These are phyloP conservation scores for Perca schrenkii DNA, from an alignment of 2,113 vertebrate species.

Conservation along the genomic window DNA sequence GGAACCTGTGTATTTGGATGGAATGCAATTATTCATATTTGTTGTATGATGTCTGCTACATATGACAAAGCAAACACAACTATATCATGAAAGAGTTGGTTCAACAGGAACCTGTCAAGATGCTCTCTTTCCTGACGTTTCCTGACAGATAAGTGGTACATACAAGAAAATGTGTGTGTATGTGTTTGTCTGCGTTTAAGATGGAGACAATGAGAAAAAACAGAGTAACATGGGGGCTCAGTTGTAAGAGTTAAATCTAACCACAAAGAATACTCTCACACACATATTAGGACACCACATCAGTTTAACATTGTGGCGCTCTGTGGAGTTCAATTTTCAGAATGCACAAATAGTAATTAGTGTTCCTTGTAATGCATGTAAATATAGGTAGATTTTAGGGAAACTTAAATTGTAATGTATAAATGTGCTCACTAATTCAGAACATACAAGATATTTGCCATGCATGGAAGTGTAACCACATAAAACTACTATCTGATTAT, in stretches of 20 bases:
- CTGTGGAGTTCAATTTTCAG: not conserved
- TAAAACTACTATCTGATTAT: slow-evolving; percentile 21
- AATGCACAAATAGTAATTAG: not conserved
- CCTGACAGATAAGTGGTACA: slow-evolving; percentile 76
- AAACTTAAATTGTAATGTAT: not conserved
- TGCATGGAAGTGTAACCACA: not conserved
- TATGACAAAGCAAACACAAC: slow-evolving; percentile 42
- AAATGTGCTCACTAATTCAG: not conserved
- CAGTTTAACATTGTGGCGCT: not conserved
- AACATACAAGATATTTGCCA: not conserved
- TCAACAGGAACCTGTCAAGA: slow-evolving; percentile 68
- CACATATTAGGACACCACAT: not conserved
- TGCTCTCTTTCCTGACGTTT: slow-evolving; percentile 70
- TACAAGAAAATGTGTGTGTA: slow-evolving; percentile 16
- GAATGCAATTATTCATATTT: not conserved
- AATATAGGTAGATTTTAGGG: not conserved
- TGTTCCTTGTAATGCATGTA: not conserved
- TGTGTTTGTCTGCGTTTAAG: not conserved
- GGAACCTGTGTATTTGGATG: not conserved
- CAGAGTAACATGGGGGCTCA: not conserved
- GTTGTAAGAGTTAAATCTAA: not conserved
- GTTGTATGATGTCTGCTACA: not conserved
- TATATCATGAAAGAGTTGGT: slow-evolving; percentile 27
- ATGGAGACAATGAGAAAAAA: not conserved
- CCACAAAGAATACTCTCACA: not conserved